Conservation (phyloP, 2,888 invertebrate species). For the Noctua janthe region DNA sequence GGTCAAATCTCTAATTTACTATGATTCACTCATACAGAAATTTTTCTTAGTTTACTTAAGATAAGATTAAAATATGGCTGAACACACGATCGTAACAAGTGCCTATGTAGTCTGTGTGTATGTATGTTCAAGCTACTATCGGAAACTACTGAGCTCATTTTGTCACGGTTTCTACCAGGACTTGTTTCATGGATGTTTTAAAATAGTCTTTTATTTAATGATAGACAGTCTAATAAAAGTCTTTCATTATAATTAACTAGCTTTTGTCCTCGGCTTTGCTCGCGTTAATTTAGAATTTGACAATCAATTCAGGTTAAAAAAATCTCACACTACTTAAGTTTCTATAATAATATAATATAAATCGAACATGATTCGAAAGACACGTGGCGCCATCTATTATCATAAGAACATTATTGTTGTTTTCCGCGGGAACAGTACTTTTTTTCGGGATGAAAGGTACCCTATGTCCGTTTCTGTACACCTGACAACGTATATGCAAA, state of each 20-base stretch:
- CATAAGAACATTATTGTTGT: too few relatives aligned
- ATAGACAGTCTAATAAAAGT: background rate
- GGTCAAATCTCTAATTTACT: background rate
- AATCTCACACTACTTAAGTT: too few relatives aligned
- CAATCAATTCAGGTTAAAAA: too few relatives aligned
- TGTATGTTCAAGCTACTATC: slow-evolving; percentile 16
- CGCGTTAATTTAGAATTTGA: too few relatives aligned
- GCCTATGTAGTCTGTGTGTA: slow-evolving; percentile 5
- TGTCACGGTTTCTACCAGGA: background rate
- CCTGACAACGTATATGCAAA: too few relatives aligned
- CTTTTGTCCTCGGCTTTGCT: too few relatives aligned
- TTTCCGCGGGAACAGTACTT: too few relatives aligned
- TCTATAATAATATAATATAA: too few relatives aligned
- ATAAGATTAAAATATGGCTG: slow-evolving; percentile 40
- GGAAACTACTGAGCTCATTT: slow-evolving; percentile 9
- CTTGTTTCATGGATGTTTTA: background rate
- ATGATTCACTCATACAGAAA: slow-evolving; percentile 24
- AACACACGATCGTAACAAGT: slow-evolving; percentile 26
- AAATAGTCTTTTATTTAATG: background rate
- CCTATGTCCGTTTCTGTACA: too few relatives aligned
- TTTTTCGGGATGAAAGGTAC: too few relatives aligned
- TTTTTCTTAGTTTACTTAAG: slow-evolving; percentile 40
- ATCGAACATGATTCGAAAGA: too few relatives aligned
- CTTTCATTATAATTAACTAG: background rate
- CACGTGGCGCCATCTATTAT: too few relatives aligned